Percentiles rank a stretch among this genome's conserved stretches.
phyloP scores from a whole-genome alignment of 2,888 invertebrate species.

The Thysanoteuthis rhombus region DNA sequence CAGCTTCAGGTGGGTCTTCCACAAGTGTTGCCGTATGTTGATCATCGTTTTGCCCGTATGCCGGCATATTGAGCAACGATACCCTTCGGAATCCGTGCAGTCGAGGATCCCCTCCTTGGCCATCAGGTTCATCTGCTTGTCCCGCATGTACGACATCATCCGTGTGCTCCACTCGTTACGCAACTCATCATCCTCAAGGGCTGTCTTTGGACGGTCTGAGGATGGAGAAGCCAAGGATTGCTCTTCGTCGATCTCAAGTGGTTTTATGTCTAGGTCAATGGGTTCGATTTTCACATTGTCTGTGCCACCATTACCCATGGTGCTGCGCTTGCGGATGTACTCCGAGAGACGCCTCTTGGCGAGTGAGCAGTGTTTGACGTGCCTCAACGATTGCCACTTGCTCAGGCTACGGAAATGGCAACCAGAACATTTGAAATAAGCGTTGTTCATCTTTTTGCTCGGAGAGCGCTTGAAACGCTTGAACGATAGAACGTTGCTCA shows the following conservation, averaged over 20 bases:
- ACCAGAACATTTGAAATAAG: slow-evolving; percentile 24
- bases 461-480: slow-evolving; percentile 13
- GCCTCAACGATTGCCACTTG: slow-evolving; percentile 21
- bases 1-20: slow-evolving; percentile 17
- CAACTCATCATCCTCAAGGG: background rate
- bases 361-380: slow-evolving; percentile 21
- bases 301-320: background rate
- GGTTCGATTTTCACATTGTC: background rate
- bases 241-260: background rate
- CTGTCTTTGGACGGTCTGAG: background rate
- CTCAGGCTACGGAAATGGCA: slow-evolving; percentile 26
- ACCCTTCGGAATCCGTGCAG: background rate
- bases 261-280: background rate
- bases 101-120: slow-evolving; percentile 15
- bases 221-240: background rate
- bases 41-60: background rate
- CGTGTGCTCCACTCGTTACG: background rate
- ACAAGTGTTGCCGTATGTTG: slow-evolving; percentile 12
- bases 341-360: slow-evolving; percentile 19
- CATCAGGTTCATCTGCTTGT: slow-evolving; percentile 28
- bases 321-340: background rate
- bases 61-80: slow-evolving; percentile 14
- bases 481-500: background rate
- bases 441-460: slow-evolving; percentile 28
- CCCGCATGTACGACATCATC: slow-evolving; percentile 16